Evolutionary conservation across 2,113 vertebrate species (phyloP).

Genomic region (Theristicus caerulescens): DNA sequence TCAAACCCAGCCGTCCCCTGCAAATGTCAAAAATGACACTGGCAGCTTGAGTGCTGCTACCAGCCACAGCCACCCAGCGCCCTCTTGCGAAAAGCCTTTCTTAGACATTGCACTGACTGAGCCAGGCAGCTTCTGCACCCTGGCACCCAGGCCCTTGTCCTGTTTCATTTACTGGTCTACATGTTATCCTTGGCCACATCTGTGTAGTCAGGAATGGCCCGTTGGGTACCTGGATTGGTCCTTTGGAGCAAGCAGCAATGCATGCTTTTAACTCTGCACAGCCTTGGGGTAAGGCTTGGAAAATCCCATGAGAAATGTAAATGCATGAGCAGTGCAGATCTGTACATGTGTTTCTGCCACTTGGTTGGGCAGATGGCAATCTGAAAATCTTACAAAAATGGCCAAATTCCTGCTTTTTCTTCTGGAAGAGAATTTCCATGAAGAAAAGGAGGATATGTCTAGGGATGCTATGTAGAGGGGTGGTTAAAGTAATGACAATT

Average conservation of each 20-base stretch:
- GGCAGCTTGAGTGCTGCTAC: not conserved
- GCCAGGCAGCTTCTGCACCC: not conserved
- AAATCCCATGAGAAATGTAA: not conserved
- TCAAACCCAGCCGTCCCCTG: not conserved
- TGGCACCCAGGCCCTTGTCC: not conserved
- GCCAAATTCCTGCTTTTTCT: not conserved
- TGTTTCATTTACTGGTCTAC: not conserved
- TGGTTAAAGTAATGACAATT: not conserved
- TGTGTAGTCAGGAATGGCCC: not conserved
- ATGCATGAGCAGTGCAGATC: not conserved
- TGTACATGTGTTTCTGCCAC: not conserved
- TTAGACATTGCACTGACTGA: fast-evolving
- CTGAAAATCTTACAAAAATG: not conserved
- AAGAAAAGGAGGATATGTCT: not conserved
- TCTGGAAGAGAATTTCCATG: not conserved
- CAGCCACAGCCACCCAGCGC: constrained; percentile 5
- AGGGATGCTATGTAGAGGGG: not conserved
- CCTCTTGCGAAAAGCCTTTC: constrained; percentile 24
- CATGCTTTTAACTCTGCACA: not conserved
- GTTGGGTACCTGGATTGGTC: not conserved
- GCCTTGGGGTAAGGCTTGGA: not conserved
- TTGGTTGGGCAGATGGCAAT: not conserved
- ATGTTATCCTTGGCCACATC: not conserved
- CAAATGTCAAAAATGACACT: not conserved
- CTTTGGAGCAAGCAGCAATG: not conserved